Evolutionary conservation across 2,797 vertebrate species (phyloP).

Genomic region (Hozukius guyotensis): DNA sequence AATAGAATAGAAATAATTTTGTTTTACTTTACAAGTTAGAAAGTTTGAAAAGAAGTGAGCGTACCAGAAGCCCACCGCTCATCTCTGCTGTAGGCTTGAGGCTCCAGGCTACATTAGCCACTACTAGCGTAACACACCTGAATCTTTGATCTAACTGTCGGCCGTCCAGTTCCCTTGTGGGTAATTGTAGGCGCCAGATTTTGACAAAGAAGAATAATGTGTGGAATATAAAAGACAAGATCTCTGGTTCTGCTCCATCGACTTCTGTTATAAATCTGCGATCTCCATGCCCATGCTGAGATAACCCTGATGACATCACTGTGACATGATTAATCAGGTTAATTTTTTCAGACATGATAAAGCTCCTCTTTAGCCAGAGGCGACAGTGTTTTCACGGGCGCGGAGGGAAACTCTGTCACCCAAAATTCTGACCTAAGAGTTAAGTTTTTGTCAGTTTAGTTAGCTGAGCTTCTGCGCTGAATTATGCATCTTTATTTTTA

Average conservation of each 20-base stretch:
- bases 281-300: not conserved
- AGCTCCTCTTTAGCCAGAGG: too few relatives aligned
- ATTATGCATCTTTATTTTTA: constrained; percentile 20
- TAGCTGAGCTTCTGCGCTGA: not conserved
- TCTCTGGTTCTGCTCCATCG: not conserved
- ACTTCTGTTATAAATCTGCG: not conserved
- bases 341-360: too few relatives aligned
- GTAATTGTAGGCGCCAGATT: not conserved
- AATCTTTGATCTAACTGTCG: not conserved
- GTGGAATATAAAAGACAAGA: not conserved
- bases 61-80: not conserved
- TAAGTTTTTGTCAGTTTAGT: not conserved
- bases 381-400: not conserved
- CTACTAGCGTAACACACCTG: not conserved
- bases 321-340: not conserved
- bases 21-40: not conserved
- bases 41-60: not conserved
- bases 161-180: not conserved
- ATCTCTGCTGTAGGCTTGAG: not conserved
- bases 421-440: not conserved
- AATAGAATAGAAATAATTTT: too few relatives aligned
- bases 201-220: not conserved
- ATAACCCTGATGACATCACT: not conserved
- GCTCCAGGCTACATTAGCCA: not conserved
- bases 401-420: too few relatives aligned